Evolutionary conservation across 2,888 invertebrate genomes (phyloP).

Genomic region (Endotricha flammealis): DNA sequence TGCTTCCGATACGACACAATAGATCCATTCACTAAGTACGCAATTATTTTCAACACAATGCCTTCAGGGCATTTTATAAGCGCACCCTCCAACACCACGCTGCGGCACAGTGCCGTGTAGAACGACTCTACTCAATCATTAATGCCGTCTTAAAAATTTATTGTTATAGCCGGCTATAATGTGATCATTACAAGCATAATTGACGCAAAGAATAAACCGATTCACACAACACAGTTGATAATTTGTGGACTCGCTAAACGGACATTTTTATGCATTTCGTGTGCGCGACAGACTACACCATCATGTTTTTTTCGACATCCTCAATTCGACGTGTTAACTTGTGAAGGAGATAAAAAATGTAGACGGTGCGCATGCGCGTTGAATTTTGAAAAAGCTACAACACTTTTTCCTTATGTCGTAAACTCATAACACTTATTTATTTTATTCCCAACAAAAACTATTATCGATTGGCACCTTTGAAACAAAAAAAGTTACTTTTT

Average conservation of each 20-base stretch:
- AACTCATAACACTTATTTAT: too few species aligned
- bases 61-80: too few species aligned
- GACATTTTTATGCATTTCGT: conserved; percentile 41
- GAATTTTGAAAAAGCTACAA: conserved; percentile 48
- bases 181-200: neutral
- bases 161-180: neutral
- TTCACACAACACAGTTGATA: neutral
- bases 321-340: conserved; percentile 51
- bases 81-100: too few species aligned
- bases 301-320: conserved; percentile 51
- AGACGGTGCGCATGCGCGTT: conserved; percentile 38
- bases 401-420: too few species aligned
- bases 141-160: neutral
- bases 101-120: too few species aligned
- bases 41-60: too few species aligned
- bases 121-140: conserved; percentile 17
- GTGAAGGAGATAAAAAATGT: conserved; percentile 47
- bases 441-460: too few species aligned
- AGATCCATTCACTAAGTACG: too few species aligned
- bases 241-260: conserved; percentile 31
- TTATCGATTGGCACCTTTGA: too few species aligned
- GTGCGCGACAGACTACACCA: conserved; percentile 26
- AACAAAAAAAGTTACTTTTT: too few species aligned
- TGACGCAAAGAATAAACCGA: neutral
- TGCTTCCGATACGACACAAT: too few species aligned